Evolutionary conservation across 2,113 vertebrate genomes (phyloP).

Genomic region (Verasper variegatus): DNA sequence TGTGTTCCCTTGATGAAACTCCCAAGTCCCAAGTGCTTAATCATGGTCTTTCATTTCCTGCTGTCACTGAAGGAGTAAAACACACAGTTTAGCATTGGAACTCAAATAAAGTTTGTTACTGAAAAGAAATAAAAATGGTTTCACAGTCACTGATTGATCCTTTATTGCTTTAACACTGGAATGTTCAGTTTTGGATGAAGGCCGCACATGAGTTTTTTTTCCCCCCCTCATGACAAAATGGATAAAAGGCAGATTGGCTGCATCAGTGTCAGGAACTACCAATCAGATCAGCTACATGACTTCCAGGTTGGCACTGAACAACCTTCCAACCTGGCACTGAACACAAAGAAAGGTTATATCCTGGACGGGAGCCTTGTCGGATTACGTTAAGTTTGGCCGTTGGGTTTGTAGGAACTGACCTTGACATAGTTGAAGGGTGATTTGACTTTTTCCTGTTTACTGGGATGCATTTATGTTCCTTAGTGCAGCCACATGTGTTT

Average conservation of each 20-base stretch:
- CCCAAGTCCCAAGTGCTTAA: not conserved
- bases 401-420: slow-evolving; percentile 22
- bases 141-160: not conserved
- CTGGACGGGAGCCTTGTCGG: not conserved
- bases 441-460: not conserved
- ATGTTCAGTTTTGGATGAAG: not conserved
- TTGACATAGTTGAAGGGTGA: slow-evolving; percentile 9
- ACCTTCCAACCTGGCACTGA: slow-evolving; percentile 7
- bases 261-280: not conserved
- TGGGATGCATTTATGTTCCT: slow-evolving; percentile 10
- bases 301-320: slow-evolving; percentile 2
- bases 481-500: slow-evolving; percentile 20
- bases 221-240: not conserved
- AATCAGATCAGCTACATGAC: slow-evolving; percentile 4
- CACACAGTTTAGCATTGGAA: not conserved
- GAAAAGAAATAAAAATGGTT: not conserved
- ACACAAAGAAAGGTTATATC: not conserved
- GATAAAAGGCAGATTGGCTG: not conserved
- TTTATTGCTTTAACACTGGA: not conserved
- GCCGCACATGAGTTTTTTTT: not conserved
- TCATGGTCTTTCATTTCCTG: not conserved
- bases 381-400: not conserved
- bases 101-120: not conserved
- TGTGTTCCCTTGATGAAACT: too few species aligned
- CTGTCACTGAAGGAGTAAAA: not conserved